phyloP scores from a whole-genome alignment of 1,140 invertebrate species.

The Tachypleus tridentatus region DNA sequence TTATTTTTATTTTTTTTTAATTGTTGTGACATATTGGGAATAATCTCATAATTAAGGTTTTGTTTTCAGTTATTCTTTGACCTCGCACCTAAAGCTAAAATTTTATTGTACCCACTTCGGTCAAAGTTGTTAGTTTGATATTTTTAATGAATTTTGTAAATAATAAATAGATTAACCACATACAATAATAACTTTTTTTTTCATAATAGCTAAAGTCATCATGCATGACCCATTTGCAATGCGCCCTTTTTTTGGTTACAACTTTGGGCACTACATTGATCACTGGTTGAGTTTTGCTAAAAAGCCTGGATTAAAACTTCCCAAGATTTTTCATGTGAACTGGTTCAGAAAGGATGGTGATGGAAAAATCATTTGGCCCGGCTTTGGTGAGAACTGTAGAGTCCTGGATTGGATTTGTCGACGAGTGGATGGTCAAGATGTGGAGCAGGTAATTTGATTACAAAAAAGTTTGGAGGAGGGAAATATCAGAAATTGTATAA shows the following conservation, averaged over 20 bases:
- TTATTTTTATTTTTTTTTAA: no score
- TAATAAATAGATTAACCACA: no score
- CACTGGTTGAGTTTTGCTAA: constrained; percentile 85
- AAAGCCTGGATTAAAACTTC: constrained; percentile 50
- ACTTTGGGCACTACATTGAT: constrained; percentile 88
- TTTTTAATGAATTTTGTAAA: no score
- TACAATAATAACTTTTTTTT: constrained; percentile 6
- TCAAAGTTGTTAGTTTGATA: no score
- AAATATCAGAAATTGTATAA: no score
- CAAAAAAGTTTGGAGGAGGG: background rate
- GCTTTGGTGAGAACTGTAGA: constrained; percentile 90
- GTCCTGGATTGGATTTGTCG: constrained; percentile 90
- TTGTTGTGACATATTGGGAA: no score
- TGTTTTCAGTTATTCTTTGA: no score
- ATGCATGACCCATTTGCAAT: constrained; percentile 99
- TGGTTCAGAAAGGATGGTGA: constrained; percentile 79
- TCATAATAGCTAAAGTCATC: constrained; percentile 59
- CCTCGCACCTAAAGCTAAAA: no score
- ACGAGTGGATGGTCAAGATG: constrained; percentile 60
- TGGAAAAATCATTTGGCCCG: constrained; percentile 92
- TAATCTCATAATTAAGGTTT: no score
- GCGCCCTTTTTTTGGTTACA: constrained; percentile 99
- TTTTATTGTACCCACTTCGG: no score
- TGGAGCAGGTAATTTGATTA: constrained; percentile 31
- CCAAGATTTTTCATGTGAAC: constrained; percentile 94